Percentiles rank a stretch among this genome's conserved stretches.
Conservation (phyloP, 1,140 invertebrate genomes). For the Plodia interpunctella region DNA sequence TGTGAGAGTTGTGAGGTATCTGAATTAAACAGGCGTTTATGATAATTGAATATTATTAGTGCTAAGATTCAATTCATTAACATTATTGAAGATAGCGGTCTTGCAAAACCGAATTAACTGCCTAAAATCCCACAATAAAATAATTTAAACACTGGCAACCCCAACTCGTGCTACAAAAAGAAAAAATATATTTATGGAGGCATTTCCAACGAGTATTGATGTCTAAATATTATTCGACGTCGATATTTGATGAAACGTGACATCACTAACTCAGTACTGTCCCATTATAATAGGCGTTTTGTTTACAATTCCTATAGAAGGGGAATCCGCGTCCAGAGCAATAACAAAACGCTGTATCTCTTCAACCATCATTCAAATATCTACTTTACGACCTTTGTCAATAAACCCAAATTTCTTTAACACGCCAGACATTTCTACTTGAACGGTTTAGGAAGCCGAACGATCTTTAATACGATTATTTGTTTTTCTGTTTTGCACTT, state of each 20-base stretch:
- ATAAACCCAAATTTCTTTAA: conserved; percentile 18
- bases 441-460: conserved; percentile 10
- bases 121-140: no score
- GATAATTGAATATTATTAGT: no score
- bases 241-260: neutral
- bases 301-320: conserved; percentile 68
- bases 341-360: conserved; percentile 25
- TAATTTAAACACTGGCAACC: no score
- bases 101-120: no score
- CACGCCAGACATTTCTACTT: conserved; percentile 18
- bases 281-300: conserved; percentile 70
- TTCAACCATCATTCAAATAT: conserved; percentile 20
- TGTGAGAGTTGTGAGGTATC: no score
- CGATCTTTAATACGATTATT: conserved; percentile 13
- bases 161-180: no score
- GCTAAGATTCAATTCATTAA: no score
- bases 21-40: no score
- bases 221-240: neutral
- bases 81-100: no score
- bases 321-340: conserved; percentile 36
- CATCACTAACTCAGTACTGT: conserved; percentile 38
- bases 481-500: neutral
- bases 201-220: no score
- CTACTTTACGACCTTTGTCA: conserved; percentile 19
- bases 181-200: no score